Conservation (phyloP, 2,888 invertebrate genomes). For the Tetragonisca angustula region DNA sequence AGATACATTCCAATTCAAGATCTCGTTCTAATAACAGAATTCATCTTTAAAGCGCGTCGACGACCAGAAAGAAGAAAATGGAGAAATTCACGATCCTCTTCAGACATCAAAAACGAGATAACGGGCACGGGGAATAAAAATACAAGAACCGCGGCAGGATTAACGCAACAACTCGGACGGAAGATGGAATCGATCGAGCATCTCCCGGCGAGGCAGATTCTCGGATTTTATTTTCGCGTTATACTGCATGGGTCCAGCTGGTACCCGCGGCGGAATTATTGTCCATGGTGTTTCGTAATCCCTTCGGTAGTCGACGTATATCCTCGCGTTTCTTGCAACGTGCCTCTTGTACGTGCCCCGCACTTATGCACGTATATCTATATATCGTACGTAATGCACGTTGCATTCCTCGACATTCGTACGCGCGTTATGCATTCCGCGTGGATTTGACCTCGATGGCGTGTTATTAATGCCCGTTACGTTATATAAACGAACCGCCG, state of each 20-base stretch:
- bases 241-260: neutral
- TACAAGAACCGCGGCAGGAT: neutral
- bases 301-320: slow-evolving; percentile 51
- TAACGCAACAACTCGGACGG: neutral
- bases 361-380: slow-evolving; percentile 21
- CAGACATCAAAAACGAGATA: too few relatives aligned
- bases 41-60: too few relatives aligned
- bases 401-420: slow-evolving; percentile 59
- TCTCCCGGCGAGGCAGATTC: neutral
- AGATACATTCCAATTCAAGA: too few relatives aligned
- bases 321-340: slow-evolving; percentile 62
- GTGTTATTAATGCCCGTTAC: slow-evolving; percentile 62
- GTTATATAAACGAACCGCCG: slow-evolving; percentile 62
- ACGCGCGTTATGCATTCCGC: slow-evolving; percentile 64
- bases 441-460: slow-evolving; percentile 62
- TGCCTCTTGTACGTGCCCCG: slow-evolving; percentile 27
- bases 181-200: slow-evolving; percentile 1
- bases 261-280: slow-evolving; percentile 44
- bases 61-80: too few relatives aligned
- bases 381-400: slow-evolving; percentile 58
- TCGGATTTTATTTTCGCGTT: slow-evolving; percentile 25
- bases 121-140: neutral
- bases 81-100: too few relatives aligned
- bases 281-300: slow-evolving; percentile 57
- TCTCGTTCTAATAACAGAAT: too few relatives aligned